Evolutionary conservation across 2,888 invertebrate species (phyloP), one percentile per base, ranked within the genome.

Genomic region (Germaria angustata): DNA sequence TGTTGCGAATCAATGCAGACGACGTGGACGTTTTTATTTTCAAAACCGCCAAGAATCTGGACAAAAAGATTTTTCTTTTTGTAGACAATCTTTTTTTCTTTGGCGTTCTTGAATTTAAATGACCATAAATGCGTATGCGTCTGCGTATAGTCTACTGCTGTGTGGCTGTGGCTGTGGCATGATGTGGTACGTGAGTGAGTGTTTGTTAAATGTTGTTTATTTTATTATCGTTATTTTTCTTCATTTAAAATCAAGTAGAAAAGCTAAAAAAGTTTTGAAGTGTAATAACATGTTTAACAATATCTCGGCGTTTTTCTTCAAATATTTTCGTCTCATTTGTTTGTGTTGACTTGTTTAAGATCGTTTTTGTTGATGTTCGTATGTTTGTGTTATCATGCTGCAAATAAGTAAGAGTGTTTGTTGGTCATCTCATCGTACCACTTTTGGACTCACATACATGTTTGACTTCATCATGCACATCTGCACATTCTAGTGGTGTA

Each of bases 361-460:
- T 73, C 34, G 44, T 55, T 69, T 49, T 36, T 15, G 15, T 15
- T 39, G 13, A 17, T 46, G 24, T 28, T 34, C 15, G 15, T 28
- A 8, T 39, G 39, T 13, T 17, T 39, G 11, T 49, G 28, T 55
- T 53, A 71, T 63, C 69, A 32, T 59, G n/a, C 3, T 68, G 15
- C 15, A 57, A 79, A 79, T 72, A 66, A 82, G 79, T 82, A 82
- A 82, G 82, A 82, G 82, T 82, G 81, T 59, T 41, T 78, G 82
- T 79, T 79, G 71, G 71, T 59, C 75, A 79, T 46, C 75, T 61
- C 53, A 77, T 34, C 69, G 44, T 49, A 53, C 44, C 41, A 59
- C 17, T 61, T 55, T 5, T 68, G 13, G 51, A 34, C 5, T 15
- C 24, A 41, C 11, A 49, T 15, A 65, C 28, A 63, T 39, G 22